These are phyloP conservation scores for Gibbula magus DNA, from an alignment of 2,888 invertebrate genomes.

Conservation along the genomic window DNA sequence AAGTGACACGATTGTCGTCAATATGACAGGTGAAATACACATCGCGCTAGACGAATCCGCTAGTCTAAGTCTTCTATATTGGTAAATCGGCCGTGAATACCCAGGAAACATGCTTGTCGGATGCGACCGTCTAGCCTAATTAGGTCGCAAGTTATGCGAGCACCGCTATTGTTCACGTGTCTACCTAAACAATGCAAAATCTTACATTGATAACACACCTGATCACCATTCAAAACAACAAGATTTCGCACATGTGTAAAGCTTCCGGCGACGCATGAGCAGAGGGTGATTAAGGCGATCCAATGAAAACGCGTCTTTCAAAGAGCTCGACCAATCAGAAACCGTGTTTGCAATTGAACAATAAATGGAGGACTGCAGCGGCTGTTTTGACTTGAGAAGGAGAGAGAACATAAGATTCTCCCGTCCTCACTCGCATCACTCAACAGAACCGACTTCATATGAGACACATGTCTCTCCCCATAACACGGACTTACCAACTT, in stretches of 20 bases:
- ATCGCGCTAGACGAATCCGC: not conserved
- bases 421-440: conserved; percentile 8
- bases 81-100: not conserved
- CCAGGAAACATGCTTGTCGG: not conserved
- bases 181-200: conserved; percentile 9
- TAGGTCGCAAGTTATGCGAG: not conserved
- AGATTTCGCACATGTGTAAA: conserved; percentile 4
- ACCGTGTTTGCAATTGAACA: conserved; percentile 24
- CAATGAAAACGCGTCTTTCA: conserved; percentile 37
- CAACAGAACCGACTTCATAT: not conserved
- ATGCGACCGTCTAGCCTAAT: conserved; percentile 12
- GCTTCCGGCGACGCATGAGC: conserved; percentile 14
- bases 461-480: conserved; percentile 15
- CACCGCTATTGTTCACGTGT: conserved; percentile 1
- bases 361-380: conserved; percentile 21
- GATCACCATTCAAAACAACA: conserved; percentile 19
- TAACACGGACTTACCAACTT: not conserved
- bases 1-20: too few relatives aligned
- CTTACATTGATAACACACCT: not conserved
- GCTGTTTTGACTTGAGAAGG: conserved; percentile 24
- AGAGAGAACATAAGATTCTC: conserved; percentile 22
- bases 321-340: conserved; percentile 36
- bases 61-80: not conserved
- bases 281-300: not conserved
- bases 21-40: too few relatives aligned